Evolutionary conservation across 2,113 vertebrate species (phyloP), one percentile per base, ranked within the genome.

Genomic region (Urocynchramus pylzowi): DNA sequence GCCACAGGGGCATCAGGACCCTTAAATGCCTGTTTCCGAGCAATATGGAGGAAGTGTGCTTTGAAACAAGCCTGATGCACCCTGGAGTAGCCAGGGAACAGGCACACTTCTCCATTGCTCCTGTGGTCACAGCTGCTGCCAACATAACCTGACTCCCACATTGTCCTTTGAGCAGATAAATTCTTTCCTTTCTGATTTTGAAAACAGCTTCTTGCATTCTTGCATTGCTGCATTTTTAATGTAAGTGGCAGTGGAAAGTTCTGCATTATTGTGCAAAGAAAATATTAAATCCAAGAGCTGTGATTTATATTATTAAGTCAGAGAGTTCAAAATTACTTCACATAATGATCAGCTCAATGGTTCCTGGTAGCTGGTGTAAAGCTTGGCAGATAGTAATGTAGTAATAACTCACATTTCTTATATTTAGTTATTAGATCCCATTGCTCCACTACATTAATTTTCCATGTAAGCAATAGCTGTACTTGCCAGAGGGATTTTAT

Each of bases 401-500:
- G 59, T 88, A 84, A 95, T 95, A 96, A 90, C 59, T 93, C 67
- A 50, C 49, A 80, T 91, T 90, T 93, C 82, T 93, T 92, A 84
- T 78, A 92, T 89, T 97, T 88, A 88, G 87, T 93, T 96, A 90
- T 96, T 94, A 94, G 91, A 87, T 93, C 82, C 79, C 39, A 8
- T 83, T 84, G 87, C 92, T 94, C 85, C 89, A 64, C 87, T 82
- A 93, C 87, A 85, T 95, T 97, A 94, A 91, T 96, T 94, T 97
- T 97, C 91, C 59, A 41, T 88, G 91, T 94, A 97, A 95, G 95
- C 94, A 92, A 94, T 94, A 89, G 78, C 77, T 93, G n/a, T 37
- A 61, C 59, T 93, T 96, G 84, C 95, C 83, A 90, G 75, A 91
- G 86, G 95, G 93, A 85, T 83, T 96, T 93, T 89, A 65, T 91